Percentiles rank a stretch among this genome's conserved stretches.
These are phyloP conservation scores for Ectobius pallidus DNA, from an alignment of 2,888 invertebrate species.

Conservation along the genomic window DNA sequence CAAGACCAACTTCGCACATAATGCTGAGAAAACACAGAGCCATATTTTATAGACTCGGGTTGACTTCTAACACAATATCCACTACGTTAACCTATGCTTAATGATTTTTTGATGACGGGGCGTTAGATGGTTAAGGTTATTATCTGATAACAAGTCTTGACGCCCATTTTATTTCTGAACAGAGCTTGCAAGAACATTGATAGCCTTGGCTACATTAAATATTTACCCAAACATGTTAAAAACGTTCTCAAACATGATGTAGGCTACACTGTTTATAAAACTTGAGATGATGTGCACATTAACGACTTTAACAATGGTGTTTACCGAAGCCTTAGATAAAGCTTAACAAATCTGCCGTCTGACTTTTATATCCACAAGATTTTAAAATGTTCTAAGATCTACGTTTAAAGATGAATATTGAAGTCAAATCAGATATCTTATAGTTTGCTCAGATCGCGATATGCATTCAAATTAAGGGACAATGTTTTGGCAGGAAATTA, in stretches of 20 bases:
- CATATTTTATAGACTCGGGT: too few species aligned
- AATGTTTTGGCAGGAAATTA: too few species aligned
- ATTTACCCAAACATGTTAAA: neutral
- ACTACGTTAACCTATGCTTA: too few species aligned
- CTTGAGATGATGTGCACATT: neutral
- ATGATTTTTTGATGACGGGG: neutral
- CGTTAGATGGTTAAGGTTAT: neutral
- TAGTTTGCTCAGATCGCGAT: too few species aligned
- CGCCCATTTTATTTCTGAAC: neutral
- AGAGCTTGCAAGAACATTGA: neutral
- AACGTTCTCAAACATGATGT: neutral
- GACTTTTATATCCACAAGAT: neutral
- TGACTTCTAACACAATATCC: too few species aligned
- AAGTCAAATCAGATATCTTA: too few species aligned
- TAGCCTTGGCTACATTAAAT: neutral
- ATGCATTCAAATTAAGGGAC: too few species aligned
- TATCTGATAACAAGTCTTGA: neutral
- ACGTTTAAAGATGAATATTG: too few species aligned
- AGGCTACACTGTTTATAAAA: too few species aligned
- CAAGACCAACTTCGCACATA: too few species aligned
- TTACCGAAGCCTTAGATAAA: neutral
- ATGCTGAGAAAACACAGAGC: too few species aligned
- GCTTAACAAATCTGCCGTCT: neutral
- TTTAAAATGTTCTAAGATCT: too few species aligned
- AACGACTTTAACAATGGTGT: neutral